Percentiles rank a stretch among this genome's conserved stretches.
These are phyloP conservation scores for Neoseiulus cucumeris DNA, from an alignment of 1,140 invertebrate genomes.

Conservation along the genomic window DNA sequence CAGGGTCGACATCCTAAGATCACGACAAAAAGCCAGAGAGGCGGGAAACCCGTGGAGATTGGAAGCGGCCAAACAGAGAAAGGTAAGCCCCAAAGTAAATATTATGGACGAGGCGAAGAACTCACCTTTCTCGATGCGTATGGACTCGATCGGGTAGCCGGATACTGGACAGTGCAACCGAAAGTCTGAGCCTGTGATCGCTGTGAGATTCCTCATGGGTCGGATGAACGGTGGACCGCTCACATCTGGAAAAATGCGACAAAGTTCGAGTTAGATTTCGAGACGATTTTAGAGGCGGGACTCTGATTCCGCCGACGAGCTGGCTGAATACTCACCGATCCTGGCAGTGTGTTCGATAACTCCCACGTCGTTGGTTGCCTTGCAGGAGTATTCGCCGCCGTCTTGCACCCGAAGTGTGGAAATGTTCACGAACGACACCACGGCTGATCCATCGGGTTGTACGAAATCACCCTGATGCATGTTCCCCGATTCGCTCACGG, in stretches of 20 bases:
- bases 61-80: too few relatives aligned
- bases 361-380: constrained; percentile 17
- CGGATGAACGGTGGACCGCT: constrained; percentile 69
- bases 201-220: constrained; percentile 74
- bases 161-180: constrained; percentile 77
- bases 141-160: constrained; percentile 63
- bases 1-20: too few relatives aligned
- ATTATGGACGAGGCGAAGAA: neutral
- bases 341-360: constrained; percentile 16
- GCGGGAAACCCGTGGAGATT: too few relatives aligned
- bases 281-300: too few relatives aligned
- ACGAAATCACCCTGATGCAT: constrained; percentile 24
- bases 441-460: constrained; percentile 23
- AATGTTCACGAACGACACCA: constrained; percentile 32
- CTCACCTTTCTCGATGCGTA: constrained; percentile 67
- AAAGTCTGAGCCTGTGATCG: constrained; percentile 71
- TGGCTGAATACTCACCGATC: neutral
- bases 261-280: too few relatives aligned
- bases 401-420: constrained; percentile 27
- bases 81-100: too few relatives aligned
- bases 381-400: constrained; percentile 24
- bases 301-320: too few relatives aligned
- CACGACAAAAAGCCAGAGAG: too few relatives aligned
- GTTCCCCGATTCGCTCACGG: constrained; percentile 18
- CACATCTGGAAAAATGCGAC: constrained; percentile 38